Base-by-base conservation (phyloP, 2,113 vertebrate species). In the Aspidoscelis tigris region DNA sequence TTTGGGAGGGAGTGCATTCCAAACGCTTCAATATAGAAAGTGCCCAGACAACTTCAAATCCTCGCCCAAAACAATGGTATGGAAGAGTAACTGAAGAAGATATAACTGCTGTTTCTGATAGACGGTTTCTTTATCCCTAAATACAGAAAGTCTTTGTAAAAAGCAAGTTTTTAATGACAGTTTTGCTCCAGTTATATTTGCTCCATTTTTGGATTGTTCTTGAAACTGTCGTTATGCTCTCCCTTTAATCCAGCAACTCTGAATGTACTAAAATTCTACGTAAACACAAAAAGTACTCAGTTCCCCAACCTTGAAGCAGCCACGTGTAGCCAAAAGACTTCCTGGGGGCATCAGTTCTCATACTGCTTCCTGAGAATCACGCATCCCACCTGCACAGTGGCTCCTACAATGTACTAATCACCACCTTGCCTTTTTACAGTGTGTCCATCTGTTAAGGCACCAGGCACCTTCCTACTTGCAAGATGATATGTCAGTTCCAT, bases 361-460 rank as follows among this genome's bases (percentile, higher is more conserved):
- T 50, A 87, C 66, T 2, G 85, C 84, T 88, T 87, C 87, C 39
- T 66, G 43, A 22, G 41, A 90, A 69, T 82, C 72, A 82, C 79
- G 85, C 6, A 77, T 78, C 64, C 81, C 77, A 80, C 77, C 68
- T 80, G 70, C 80, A 71, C 26, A 83, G 83, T 83, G 80, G 50
- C 70, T 86, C 0, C 0, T 68, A 81, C 1, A 77, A 58, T 81
- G 75, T 84, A 50, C 73, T 85, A 41, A 78, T 88, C 84, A 53
- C 81, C 53, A 53, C 81, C 53, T 88, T 84, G 87, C 66, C 86
- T 91, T 87, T 88, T 73, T 44, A 61, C 80, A 93, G 76, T 53
- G 81, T 87, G 82, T 20, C 89, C 90, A 92, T 92, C 85, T 90
- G 90, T 80, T 69, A 69, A 80, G 78, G 80, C 84, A 86, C 82